Conservation (phyloP, 2,888 invertebrate genomes). For the Lepidonotus clava region DNA sequence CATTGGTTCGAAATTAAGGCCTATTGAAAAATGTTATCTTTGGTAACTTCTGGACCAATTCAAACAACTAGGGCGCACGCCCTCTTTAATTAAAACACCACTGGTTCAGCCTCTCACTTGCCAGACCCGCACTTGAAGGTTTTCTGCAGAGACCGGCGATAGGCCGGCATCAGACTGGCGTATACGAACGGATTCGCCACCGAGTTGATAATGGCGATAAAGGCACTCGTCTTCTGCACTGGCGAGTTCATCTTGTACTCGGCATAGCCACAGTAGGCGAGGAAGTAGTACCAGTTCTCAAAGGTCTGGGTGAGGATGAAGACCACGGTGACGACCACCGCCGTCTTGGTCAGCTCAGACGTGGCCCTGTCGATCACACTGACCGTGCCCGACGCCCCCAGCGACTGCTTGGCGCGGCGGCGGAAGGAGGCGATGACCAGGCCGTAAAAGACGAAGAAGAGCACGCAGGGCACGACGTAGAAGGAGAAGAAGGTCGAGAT, state of each 20-base stretch:
- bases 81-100: too few species aligned
- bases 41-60: too few species aligned
- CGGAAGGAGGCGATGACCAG: background rate
- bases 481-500: conserved; percentile 1
- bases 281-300: conserved; percentile 10
- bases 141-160: background rate
- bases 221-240: background rate
- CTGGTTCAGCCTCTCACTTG: too few species aligned
- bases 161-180: conserved; percentile 6
- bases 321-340: conserved; percentile 21
- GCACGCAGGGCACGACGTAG: conserved; percentile 10
- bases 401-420: background rate
- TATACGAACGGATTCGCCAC: conserved; percentile 35
- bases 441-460: conserved; percentile 37
- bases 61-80: too few species aligned
- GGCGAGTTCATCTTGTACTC: conserved; percentile 30
- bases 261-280: background rate
- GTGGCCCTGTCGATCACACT: conserved; percentile 27
- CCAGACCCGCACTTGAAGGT: too few species aligned
- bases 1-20: too few species aligned
- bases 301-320: conserved; percentile 4
- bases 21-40: too few species aligned
- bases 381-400: conserved; percentile 20
- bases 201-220: background rate
- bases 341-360: conserved; percentile 39